Base-by-base conservation (phyloP, 2,113 vertebrate species). In the Oriolus oriolus region DNA sequence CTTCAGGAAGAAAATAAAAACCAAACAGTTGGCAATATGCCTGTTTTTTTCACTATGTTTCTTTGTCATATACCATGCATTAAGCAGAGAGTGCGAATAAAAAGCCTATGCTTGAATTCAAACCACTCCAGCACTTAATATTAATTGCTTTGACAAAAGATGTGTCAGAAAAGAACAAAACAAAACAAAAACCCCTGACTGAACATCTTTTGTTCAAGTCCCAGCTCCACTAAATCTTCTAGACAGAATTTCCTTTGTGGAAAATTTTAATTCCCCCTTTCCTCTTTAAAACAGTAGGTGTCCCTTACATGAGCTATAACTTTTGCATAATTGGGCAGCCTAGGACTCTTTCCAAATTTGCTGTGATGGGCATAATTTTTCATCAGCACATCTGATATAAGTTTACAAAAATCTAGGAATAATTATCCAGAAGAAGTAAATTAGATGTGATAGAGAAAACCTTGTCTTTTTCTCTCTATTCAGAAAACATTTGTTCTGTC, bases 221-320 rank as follows among this genome's bases (percentile, higher is more conserved):
- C 75, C 88, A 96, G 59, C 83, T 86, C 71, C 78, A 96, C 96
- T 98, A 97, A 98, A 97, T 98, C 97, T 97, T 97, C 76, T 70
- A 97, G 96, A 97, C 97, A 97, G 89, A 90, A 82, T 28, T 96
- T 97, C 89, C 94, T 97, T 94, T 95, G 93, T 96, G 94, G 93
- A 95, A 98, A 97, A 98, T 98, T 97, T 97, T 97, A 97, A 98
- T 97, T 97, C 97, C 97, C 96, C 76, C 49, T 89, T 92, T 96
- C 83, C 95, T 78, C 73, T 97, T 97, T 98, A 98, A 97, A 98
- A 92, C 97, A 97, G 95, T 97, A 97, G 97, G 97, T 97, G 93
- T 96, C 89, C 87, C 92, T 97, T 95, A 97, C 42, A 96, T 28
- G 50, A 95, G 92, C 90, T 95, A 97, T 97, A 98, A 98, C 50